phyloP scores from a whole-genome alignment of 2,797 vertebrate species.

The Tinamus major region DNA sequence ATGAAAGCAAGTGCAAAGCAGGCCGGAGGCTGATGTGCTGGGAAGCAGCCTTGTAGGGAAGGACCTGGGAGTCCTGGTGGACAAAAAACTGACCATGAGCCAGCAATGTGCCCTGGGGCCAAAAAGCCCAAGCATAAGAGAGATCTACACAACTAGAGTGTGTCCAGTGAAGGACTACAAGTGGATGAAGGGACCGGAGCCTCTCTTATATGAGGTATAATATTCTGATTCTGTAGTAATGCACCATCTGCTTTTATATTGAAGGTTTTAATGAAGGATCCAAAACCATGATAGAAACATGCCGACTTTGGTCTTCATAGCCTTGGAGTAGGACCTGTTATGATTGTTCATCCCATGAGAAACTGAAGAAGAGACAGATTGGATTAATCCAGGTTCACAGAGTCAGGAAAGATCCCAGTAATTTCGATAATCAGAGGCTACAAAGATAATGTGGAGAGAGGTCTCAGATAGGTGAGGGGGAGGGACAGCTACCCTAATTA shows the following conservation, averaged over 20 bases:
- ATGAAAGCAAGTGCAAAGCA: too few species aligned
- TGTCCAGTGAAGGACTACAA: too few species aligned
- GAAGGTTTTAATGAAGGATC: neutral
- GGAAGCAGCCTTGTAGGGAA: too few species aligned
- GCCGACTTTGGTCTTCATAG: neutral
- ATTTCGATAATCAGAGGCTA: neutral
- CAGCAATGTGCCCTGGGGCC: too few species aligned
- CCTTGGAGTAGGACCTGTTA: neutral
- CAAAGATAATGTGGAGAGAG: neutral
- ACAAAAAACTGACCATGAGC: too few species aligned
- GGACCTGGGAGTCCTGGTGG: too few species aligned
- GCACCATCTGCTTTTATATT: neutral
- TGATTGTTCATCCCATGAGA: neutral
- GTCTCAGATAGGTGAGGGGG: neutral
- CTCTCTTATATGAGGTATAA: too few species aligned
- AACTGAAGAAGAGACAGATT: neutral
- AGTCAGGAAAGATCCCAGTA: neutral
- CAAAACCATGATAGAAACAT: neutral
- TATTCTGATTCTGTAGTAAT: neutral
- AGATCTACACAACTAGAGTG: too few species aligned
- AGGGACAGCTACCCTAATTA: neutral
- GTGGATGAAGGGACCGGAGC: too few species aligned
- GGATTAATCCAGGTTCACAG: neutral
- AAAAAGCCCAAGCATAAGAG: too few species aligned
- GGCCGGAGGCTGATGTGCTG: too few species aligned